A percentile compares a stretch with the other conserved stretches of the same genome.
Evolutionary conservation across 2,113 vertebrate genomes (phyloP).

Genomic region (Hypocryptadius cinnamomeus): DNA sequence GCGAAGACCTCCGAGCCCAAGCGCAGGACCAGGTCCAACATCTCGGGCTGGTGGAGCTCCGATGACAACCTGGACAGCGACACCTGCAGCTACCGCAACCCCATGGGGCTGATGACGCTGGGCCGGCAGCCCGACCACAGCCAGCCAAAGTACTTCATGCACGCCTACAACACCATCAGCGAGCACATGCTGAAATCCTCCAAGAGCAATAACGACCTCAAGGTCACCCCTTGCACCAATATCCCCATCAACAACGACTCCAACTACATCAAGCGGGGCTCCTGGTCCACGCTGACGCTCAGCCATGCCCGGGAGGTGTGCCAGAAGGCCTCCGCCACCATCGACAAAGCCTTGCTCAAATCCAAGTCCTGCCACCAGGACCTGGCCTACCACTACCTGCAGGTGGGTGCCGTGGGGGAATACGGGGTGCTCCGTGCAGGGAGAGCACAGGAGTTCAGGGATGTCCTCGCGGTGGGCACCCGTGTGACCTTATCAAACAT

Average conservation of each 20-base stretch:
- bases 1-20: constrained; percentile 89
- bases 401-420: constrained; percentile 70
- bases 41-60: constrained; percentile 98
- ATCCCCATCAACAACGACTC: constrained; percentile 74
- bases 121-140: constrained; percentile 79
- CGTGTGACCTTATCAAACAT: background rate
- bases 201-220: constrained; percentile 85
- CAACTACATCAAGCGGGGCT: constrained; percentile 89
- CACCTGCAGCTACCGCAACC: constrained; percentile 86
- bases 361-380: constrained; percentile 97
- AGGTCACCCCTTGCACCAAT: constrained; percentile 72
- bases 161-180: constrained; percentile 94
- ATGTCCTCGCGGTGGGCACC: background rate
- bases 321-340: constrained; percentile 92
- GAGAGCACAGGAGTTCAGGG: background rate
- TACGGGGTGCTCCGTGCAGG: background rate
- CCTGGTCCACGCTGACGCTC: constrained; percentile 94
- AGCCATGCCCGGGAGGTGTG: constrained; percentile 89
- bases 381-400: constrained; percentile 91
- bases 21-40: constrained; percentile 89
- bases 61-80: constrained; percentile 88
- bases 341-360: constrained; percentile 93
- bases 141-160: constrained; percentile 85
- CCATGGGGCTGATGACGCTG: constrained; percentile 89
- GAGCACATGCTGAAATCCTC: constrained; percentile 90